Evolutionary conservation across 2,113 vertebrate genomes (phyloP), one percentile per base, ranked within the genome.

Genomic region (Cacatua alba): DNA sequence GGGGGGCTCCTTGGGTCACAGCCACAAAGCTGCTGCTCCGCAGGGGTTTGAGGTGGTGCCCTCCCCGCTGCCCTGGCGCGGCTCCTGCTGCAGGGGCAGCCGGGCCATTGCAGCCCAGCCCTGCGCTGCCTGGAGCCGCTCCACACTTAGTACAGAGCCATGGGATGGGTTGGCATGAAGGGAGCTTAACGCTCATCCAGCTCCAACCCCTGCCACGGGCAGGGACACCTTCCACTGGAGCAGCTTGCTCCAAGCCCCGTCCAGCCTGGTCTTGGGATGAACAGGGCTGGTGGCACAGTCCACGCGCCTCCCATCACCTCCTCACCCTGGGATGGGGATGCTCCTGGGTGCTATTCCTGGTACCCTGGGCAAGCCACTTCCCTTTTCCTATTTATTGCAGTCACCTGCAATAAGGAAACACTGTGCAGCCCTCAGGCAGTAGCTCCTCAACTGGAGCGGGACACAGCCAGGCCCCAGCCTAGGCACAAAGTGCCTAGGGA

Each of bases 121-220:
- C 43, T 5, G 5, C 0, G 1, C 60, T 76, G 70, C 41, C 31
- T 0, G 0, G 29, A 17, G 75, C 43, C 17, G 7, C 43, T 44
- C 13, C 43, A 44, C 43, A 44, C 43, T 44, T 44, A 17, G 12
- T 6, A 12, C 55, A 4, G 19, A 15, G 9, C 33, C 57, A n/a
- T 23, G 57, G 33, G 23, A 59, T 3, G 33, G 20, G 20, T 9
- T 59, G 33, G 57, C 33, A 15, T 59, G 57, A 35, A 59, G 57
- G 33, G 13, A 59, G 20, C 33, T 24, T 14, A 24, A 35, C 24
- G 55, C 18, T 57, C 55, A 19, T 6, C 55, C 55, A n/a, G 55
- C 19, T 12, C 31, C 55, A 57, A 14, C 1, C 55, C 55, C 31
- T 57, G 55, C 39, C 55, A 33, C 20, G 4, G 33, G 55, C 33